Base-by-base conservation (phyloP, 2,888 invertebrate genomes). In the Leptopilina syphax region DNA sequence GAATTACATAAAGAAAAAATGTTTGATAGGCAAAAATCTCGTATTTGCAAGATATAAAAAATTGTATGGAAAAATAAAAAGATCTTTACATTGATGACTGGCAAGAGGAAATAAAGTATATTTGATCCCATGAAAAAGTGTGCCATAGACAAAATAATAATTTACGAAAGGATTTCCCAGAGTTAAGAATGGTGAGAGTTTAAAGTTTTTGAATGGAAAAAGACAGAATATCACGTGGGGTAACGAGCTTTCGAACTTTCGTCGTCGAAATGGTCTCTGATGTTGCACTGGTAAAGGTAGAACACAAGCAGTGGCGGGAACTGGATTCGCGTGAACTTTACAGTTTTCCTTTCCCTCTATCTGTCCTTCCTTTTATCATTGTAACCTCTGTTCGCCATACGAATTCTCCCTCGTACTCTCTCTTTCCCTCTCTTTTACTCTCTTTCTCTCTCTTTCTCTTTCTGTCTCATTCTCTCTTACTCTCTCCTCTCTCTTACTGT, bases 301-400 rank as follows among this genome's bases (percentile, higher is more conserved):
- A 3, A 27, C 73, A 73, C n/a, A 44, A 44, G 67, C 13, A 47
- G 9, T 47, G n/a, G 9, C 18, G n/a, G 41, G 47, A 50, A 67
- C 41, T 60, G 34, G 73, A 73, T 73, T 73, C 57, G 57, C 66
- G 79, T 76, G 79, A 82, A 77, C 77, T 78, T 81, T 79, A 50
- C 81, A 77, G 66, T 81, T 68, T 65, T 50, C 76, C 65, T 77
- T 57, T 50, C 57, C 57, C 54, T 34, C 73, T 60, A 73, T 73
- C 34, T 60, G 57, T 73, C 57, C 73, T 34, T 73, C 67, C 77
- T 80, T 83, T 81, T 78, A 83, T 82, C 76, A 79, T 60, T 70
- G 65, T 65, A 79, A 77, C 50, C 66, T 57, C 77, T 34, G 44
- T 24, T 65, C 76, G 27, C 54, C 18, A 34, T 47, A 41, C 67